Base-by-base conservation (phyloP, 2,888 invertebrate species). In the Polydrusus cervinus region DNA sequence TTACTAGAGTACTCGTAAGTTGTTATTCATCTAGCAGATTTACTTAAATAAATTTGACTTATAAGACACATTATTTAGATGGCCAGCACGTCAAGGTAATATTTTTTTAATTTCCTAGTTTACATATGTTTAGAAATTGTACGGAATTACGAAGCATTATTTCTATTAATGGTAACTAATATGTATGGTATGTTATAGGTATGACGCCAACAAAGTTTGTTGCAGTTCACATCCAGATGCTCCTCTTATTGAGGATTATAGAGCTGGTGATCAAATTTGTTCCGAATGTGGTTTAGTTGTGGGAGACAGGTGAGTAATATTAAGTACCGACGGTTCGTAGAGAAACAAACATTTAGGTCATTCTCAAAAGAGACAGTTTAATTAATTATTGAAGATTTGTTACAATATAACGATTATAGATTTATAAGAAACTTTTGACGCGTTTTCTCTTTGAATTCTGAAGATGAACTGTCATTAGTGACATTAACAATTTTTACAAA, bases 231-330 rank as follows among this genome's bases (percentile, higher is more conserved):
- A 99, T 89, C 99, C 99, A 78, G 97, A 98, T 86, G 96, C 98
- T 14, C 93, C 94, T 61, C 91, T 99, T 66, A 96, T 99, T 82
- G 99, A 99, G 88, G 99, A 99, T 88, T 98, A 99, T 87, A 91
- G 99, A 84, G 98, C 98, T 78, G 99, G 99, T 43, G 99, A 99
- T 89, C 96, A 98, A 92, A 97, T 99, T 83, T 99, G 99, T 87
- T 96, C 98, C 34, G 97, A 98, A 89, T 99, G 99, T 89, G 99
- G 99, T n/a, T 91, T 99, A 74, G 99, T 99, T 64, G 99, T 99
- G 25, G 99, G 99, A 13, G 99, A 99, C 89, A 93, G 97, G 96
- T 96, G 89, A 86, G 8, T 14, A 2, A 34, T 34, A 1, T n/a
- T 47, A 16, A 40, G 3, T 40, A 40, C 30, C 30, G n/a, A n/a